Evolutionary conservation across 2,797 vertebrate genomes (phyloP).

Genomic region (Chiloscyllium punctatum): DNA sequence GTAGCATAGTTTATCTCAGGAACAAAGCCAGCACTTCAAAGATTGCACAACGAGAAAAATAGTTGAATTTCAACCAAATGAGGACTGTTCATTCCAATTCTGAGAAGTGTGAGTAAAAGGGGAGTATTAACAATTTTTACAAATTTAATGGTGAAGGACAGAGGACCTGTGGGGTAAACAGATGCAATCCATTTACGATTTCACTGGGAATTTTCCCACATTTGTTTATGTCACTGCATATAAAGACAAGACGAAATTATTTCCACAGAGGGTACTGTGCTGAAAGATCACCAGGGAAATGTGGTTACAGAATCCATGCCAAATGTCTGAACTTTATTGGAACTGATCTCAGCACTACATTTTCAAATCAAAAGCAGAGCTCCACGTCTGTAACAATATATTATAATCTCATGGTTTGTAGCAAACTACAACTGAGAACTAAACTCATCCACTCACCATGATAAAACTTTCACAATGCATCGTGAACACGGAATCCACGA

Average conservation of each 20-base stretch:
- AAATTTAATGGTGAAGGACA: not conserved
- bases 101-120: not conserved
- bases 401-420: not conserved
- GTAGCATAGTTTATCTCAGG: not conserved
- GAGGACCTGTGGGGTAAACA: not conserved
- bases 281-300: conserved; percentile 20
- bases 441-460: not conserved
- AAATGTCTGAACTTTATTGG: not conserved
- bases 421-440: not conserved
- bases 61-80: not conserved
- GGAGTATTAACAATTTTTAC: not conserved
- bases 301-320: not conserved
- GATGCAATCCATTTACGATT: not conserved
- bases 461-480: not conserved
- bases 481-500: not conserved
- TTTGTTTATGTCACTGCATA: not conserved
- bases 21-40: not conserved
- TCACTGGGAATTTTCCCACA: not conserved
- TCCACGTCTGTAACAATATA: not conserved
- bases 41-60: not conserved
- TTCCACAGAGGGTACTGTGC: not conserved
- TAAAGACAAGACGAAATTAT: not conserved
- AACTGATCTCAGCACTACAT: not conserved
- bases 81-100: not conserved
- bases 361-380: not conserved